Percentiles rank a stretch among this genome's conserved stretches.
Evolutionary conservation across 1,140 invertebrate species (phyloP).

Genomic region (Rhyzopertha dominica): DNA sequence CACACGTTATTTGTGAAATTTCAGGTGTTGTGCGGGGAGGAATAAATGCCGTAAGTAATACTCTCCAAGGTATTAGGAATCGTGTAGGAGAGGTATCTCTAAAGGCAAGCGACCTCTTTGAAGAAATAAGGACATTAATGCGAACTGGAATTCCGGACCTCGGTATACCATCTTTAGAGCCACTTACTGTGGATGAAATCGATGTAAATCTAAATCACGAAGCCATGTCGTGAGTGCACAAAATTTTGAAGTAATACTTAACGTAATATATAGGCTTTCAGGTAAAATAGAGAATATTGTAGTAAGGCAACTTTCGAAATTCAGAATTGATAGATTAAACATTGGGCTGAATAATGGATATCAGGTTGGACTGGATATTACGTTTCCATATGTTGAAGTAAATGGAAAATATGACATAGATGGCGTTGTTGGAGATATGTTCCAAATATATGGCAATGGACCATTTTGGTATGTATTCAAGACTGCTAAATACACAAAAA

Average conservation of each 20-base stretch:
- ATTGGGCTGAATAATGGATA: no score
- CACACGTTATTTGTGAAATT: no score
- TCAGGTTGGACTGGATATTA: slow-evolving; percentile 39
- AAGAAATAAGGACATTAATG: slow-evolving; percentile 39
- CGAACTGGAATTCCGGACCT: slow-evolving; percentile 41
- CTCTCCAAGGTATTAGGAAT: slow-evolving; percentile 35
- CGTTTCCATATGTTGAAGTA: slow-evolving; percentile 35
- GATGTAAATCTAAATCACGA: slow-evolving; percentile 41
- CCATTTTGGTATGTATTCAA: slow-evolving; percentile 41
- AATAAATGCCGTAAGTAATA: slow-evolving; percentile 30
- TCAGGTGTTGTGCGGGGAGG: slow-evolving; percentile 38
- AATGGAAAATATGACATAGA: slow-evolving; percentile 35
- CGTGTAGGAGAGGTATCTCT: slow-evolving; percentile 38
- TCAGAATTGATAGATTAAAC: slow-evolving; percentile 36
- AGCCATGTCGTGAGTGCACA: no score
- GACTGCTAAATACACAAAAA: no score
- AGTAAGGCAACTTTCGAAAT: slow-evolving; percentile 40
- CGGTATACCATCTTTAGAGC: slow-evolving; percentile 41
- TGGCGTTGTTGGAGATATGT: slow-evolving; percentile 31
- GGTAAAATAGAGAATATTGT: slow-evolving; percentile 38
- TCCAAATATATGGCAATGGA: slow-evolving; percentile 36
- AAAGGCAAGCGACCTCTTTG: slow-evolving; percentile 32
- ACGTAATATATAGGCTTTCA: slow-evolving; percentile 24
- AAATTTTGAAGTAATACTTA: no score
- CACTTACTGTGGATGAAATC: slow-evolving; percentile 38